phyloP scores from a whole-genome alignment of 2,797 vertebrate genomes.

The Microctenopoma stevenorrisi region DNA sequence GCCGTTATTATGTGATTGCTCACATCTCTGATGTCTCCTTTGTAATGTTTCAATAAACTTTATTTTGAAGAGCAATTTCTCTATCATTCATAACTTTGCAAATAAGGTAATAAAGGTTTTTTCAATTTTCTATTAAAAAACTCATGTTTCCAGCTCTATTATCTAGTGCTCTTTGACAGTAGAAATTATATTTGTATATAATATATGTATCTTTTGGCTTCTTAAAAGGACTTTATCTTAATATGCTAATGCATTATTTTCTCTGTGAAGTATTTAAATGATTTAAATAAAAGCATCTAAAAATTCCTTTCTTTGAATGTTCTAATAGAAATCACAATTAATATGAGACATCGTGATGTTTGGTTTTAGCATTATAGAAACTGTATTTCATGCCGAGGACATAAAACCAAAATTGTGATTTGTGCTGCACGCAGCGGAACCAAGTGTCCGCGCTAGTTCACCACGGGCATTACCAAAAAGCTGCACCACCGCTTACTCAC shows the following conservation, averaged over 20 bases:
- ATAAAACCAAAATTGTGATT: background rate
- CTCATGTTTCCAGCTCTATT: background rate
- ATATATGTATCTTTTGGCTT: background rate
- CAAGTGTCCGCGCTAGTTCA: background rate
- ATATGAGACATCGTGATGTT: background rate
- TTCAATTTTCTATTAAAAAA: too few relatives aligned
- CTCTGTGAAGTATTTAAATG: background rate
- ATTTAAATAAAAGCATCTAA: background rate
- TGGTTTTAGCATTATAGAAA: background rate
- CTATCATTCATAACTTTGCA: accelerated
- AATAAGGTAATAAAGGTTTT: background rate
- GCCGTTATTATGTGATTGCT: background rate
- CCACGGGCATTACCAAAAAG: slow-evolving; percentile 26
- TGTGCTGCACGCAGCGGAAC: slow-evolving; percentile 54
- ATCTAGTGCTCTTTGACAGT: background rate
- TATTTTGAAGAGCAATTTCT: background rate
- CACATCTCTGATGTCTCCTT: background rate
- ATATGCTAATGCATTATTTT: background rate
- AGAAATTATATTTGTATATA: background rate
- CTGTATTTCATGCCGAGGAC: background rate
- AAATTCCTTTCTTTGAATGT: background rate
- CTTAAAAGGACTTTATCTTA: too few relatives aligned
- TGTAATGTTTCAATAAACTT: background rate
- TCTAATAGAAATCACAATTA: background rate
- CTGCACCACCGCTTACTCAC: slow-evolving; percentile 39